A percentile compares a stretch with the other conserved stretches of the same genome.
Conservation (phyloP, 2,113 vertebrate species). For the Microcebus lehilahytsara region DNA sequence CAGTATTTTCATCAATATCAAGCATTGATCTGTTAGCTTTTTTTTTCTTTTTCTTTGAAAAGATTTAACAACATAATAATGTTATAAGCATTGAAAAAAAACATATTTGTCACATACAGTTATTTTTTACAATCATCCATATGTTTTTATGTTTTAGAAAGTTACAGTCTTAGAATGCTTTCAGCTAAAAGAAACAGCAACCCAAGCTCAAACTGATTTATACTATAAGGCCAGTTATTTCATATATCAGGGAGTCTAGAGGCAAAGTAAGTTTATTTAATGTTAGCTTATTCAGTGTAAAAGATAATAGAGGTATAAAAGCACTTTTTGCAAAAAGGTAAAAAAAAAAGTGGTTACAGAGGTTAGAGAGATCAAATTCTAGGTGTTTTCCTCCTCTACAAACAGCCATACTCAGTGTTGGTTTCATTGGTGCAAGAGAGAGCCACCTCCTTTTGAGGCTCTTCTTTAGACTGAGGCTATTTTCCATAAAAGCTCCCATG, state of each 20-base stretch:
- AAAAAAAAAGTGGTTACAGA: not conserved
- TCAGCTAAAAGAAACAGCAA: not conserved
- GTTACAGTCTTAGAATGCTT: not conserved
- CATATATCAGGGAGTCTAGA: not conserved
- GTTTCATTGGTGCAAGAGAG: not conserved
- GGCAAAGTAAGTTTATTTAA: not conserved
- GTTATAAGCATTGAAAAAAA: not conserved
- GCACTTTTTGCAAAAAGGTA: not conserved
- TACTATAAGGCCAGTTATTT: not conserved
- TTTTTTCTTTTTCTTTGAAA: not conserved
- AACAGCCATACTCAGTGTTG: fast-evolving
- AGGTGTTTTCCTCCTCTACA: not conserved
- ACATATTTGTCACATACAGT: not conserved
- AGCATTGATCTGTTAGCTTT: not conserved
- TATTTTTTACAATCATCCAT: not conserved
- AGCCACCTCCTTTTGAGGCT: not conserved
- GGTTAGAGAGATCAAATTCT: not conserved
- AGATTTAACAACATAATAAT: not conserved
- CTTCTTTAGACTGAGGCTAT: not conserved
- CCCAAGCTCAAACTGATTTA: not conserved
- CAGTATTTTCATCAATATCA: not conserved
- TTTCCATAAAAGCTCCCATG: not conserved
- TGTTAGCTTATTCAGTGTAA: not conserved
- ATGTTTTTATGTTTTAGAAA: not conserved
- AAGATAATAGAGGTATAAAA: not conserved